These are phyloP conservation scores for Amphimallon solstitiale DNA, from an alignment of 2,888 invertebrate genomes.

Conservation along the genomic window DNA sequence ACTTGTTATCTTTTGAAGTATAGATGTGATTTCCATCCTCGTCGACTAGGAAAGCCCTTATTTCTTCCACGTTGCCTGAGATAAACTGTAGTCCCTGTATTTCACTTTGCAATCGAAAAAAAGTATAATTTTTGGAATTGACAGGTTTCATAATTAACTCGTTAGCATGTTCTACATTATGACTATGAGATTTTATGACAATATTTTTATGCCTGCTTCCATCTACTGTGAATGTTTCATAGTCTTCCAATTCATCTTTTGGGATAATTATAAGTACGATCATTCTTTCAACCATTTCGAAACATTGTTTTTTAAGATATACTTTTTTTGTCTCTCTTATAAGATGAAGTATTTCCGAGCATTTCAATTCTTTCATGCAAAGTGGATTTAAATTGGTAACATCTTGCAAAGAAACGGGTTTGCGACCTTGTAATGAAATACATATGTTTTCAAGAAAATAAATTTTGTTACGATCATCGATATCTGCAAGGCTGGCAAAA, in stretches of 20 bases:
- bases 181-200: no score
- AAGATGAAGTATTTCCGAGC: conserved; percentile 1
- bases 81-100: not conserved
- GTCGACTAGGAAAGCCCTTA: not conserved
- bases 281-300: not conserved
- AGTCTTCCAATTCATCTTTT: not conserved
- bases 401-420: not conserved
- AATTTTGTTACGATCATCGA: not conserved
- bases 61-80: not conserved
- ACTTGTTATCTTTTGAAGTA: not conserved
- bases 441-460: not conserved
- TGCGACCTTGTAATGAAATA: conserved; percentile 7
- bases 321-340: not conserved
- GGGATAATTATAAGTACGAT: no score
- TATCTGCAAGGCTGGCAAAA: not conserved
- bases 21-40: not conserved
- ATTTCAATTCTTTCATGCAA: not conserved
- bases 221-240: not conserved
- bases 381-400: not conserved
- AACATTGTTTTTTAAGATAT: not conserved
- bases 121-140: not conserved
- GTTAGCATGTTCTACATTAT: no score
- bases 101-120: not conserved
- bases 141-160: not conserved
- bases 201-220: not conserved